Base-by-base conservation (phyloP, 2,797 vertebrate genomes). In the Melanotaenia boesemani region DNA sequence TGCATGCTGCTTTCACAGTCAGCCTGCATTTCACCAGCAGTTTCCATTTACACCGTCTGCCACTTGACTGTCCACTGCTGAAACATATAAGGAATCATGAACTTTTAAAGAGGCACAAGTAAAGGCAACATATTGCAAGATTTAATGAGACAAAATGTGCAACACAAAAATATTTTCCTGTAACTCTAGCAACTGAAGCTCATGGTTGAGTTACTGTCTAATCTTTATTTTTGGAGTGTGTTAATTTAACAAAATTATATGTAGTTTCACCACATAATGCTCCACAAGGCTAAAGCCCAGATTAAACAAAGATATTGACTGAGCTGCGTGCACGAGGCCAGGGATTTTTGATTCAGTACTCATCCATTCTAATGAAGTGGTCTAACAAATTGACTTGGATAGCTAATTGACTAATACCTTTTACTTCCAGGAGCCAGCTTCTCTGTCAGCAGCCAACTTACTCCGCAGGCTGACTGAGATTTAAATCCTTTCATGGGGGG, bases 31-130 rank as follows among this genome's bases (percentile, higher is more conserved):
- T 86, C 84, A 88, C 73, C 86, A 89, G 88, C 85, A 79, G 88
- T 80, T 73, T 89, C 83, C 87, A 80, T 89, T 92, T 89, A 85
- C 77, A 83, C 89, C 83, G 88, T 91, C 90, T 90, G 88, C 88
- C 81, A 70, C 86, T 80, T 58, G 52, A 67, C 74, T 34, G 55
- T 85, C 67, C 64, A 44, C 41, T 5, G 41, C 55, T 73, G 78
- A 81, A 84, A 74, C 65, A 63, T 70, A 56, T 70, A 77, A 59
- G 50, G 69, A 63, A 48, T 76, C 26, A 77, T 30, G 62, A 52
- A 34, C 52, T 77, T 74, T 48, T 46, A 79, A 30, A 22, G 30
- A 54, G 63, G 37, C 16, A 63, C 34, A 73, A 30, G 22, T 52
- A 44, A 67, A 7, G 26, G 69, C 28, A 16, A 57, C n/a, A 1